Base-by-base conservation (phyloP, 1,140 invertebrate genomes). In the Apis florea region DNA sequence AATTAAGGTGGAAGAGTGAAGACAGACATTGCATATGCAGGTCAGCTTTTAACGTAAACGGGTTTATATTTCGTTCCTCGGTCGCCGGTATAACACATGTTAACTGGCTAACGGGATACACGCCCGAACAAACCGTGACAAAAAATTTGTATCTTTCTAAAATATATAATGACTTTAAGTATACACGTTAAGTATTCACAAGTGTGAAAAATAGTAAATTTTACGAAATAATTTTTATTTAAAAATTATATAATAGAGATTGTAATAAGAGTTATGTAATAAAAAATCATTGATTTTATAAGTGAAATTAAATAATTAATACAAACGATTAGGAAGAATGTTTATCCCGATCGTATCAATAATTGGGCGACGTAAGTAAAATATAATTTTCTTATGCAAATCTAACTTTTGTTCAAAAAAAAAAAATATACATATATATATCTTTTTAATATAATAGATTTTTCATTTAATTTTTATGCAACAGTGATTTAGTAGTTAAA, bases 71-170 rank as follows among this genome's bases (percentile, higher is more conserved):
- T 86, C 69, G 77, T 86, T 75, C 61, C 73, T 74, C 31, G 73
- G 61, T 59, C 76, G 61, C 54, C 76, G 74, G 53, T 86, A 66
- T 64, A 71, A 83, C 49, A 68, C 76, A 82, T 58, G 85, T 64
- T 75, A 82, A 87, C 83, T 24, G 66, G 19, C 58, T 88, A 88
- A 88, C 86, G 85, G 86, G 84, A 87, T 24, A 68, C 69, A 26
- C 61, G 58, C 66, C 31, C n/a, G 24, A 59, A 21, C 59, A n/a
- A n/a, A 51, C 3, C 58, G 79, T 82, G 59, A 87, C 74, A 79
- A 86, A 87, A 86, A 87, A 86, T 83, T 86, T 40, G 63, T 77
- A 59, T 69, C 68, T 80, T 15, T 67, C n/a, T 78, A 49, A 59
- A 76, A 81, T 67, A 47, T 69, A 40, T 63, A 71, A 78, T 67